These are phyloP conservation scores for Hemistola chrysoprasaria DNA, from an alignment of 2,888 invertebrate species.

Conservation along the genomic window DNA sequence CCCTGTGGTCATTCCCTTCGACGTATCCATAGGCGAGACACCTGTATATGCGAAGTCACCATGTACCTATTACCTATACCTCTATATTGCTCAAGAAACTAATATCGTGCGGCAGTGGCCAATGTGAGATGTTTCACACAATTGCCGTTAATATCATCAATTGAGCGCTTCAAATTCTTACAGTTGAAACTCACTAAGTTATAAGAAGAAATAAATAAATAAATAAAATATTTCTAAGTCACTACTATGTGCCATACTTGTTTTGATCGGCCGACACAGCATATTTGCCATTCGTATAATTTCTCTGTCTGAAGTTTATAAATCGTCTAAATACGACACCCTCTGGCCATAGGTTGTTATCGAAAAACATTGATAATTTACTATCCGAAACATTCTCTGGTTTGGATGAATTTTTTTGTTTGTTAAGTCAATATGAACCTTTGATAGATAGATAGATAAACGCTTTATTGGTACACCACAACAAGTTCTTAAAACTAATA, in stretches of 20 bases:
- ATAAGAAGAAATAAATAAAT: no score
- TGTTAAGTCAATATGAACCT: no score
- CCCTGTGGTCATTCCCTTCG: background rate
- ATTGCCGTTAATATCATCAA: no score
- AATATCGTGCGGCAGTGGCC: conserved; percentile 9
- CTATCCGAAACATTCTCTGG: no score
- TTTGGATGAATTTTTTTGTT: no score
- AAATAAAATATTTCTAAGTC: no score
- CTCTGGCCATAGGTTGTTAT: conserved; percentile 10
- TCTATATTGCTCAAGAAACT: conserved; percentile 2
- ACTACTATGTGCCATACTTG: background rate
- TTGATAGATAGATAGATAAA: no score
- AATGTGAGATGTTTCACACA: background rate
- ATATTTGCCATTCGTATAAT: background rate
- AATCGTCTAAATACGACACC: conserved; percentile 5
- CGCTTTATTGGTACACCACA: no score
- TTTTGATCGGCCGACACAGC: conserved; percentile 3
- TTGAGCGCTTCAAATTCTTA: conserved; percentile 9
- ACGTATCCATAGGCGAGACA: conserved; percentile 5
- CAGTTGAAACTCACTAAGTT: no score
- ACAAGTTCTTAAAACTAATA: no score
- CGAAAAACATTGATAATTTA: conserved; percentile 1
- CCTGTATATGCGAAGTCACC: background rate
- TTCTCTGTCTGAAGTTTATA: conserved; percentile 3
- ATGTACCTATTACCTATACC: no score